Evolutionary conservation across 92 coral and sea anemone species (phyloP).

Genomic region (Epizoanthus illoricatus): DNA sequence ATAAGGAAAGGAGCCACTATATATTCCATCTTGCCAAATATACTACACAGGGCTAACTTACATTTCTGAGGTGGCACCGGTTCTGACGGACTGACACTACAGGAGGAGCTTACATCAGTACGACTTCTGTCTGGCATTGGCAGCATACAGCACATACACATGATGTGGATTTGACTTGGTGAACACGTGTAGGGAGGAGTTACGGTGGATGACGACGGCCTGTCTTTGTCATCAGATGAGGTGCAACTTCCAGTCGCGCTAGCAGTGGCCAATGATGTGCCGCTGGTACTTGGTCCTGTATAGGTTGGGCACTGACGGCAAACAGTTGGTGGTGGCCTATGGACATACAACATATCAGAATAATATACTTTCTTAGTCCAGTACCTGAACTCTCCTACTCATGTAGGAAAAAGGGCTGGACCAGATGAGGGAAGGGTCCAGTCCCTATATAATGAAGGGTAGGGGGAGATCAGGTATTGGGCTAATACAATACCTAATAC

Average conservation of each 20-base stretch:
- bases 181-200: constrained; percentile 60
- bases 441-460: too few relatives aligned
- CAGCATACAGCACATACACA: constrained; percentile 82
- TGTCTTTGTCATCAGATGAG: constrained; percentile 7
- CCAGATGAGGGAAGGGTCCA: too few relatives aligned
- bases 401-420: too few relatives aligned
- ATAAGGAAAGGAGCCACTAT: too few relatives aligned
- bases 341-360: constrained; percentile 7
- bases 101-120: not conserved
- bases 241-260: not conserved
- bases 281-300: constrained; percentile 25
- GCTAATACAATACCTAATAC: too few relatives aligned
- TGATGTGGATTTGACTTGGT: constrained; percentile 50
- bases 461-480: too few relatives aligned
- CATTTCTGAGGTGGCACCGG: constrained; percentile 74
- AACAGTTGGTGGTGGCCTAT: constrained; percentile 43
- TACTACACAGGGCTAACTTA: constrained; percentile 35
- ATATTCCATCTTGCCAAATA: too few relatives aligned
- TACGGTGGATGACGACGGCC: constrained; percentile 19
- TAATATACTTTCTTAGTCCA: too few relatives aligned
- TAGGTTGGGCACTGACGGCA: constrained; percentile 75
- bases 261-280: constrained; percentile 20
- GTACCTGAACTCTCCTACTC: too few relatives aligned
- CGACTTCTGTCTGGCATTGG: constrained; percentile 80
- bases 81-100: constrained; percentile 10